Conservation (phyloP, 2,113 vertebrate species). For the Rattus rattus region DNA sequence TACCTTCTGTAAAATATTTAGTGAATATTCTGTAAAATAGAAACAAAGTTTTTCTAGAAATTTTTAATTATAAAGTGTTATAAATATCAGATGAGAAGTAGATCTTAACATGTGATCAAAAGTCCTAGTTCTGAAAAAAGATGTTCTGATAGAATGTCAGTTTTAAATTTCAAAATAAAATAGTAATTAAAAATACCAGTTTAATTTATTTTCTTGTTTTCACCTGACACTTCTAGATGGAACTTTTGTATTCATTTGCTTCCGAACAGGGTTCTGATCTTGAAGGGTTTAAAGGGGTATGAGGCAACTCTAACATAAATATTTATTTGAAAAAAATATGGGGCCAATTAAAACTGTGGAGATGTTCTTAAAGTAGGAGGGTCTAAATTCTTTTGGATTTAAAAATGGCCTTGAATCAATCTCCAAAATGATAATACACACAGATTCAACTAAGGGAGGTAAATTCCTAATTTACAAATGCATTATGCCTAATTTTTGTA, state of each 20-base stretch:
- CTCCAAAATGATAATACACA: neutral
- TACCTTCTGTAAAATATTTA: neutral
- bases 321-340: neutral
- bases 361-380: neutral
- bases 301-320: neutral
- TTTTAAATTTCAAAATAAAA: neutral
- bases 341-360: constrained; percentile 1
- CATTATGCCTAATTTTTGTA: neutral
- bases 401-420: neutral
- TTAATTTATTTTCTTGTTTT: neutral
- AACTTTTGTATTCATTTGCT: neutral
- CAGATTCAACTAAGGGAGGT: neutral
- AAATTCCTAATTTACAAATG: neutral
- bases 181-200: neutral
- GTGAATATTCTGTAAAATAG: neutral
- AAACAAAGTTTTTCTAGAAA: neutral
- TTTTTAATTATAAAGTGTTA: neutral
- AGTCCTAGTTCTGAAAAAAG: neutral
- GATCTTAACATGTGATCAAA: neutral
- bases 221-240: neutral
- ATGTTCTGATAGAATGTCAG: neutral
- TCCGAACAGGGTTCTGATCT: neutral
- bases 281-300: neutral
- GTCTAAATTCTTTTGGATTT: neutral
- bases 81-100: neutral